Conservation (phyloP, 2,113 vertebrate genomes). For the Grammomys dolichurus region DNA sequence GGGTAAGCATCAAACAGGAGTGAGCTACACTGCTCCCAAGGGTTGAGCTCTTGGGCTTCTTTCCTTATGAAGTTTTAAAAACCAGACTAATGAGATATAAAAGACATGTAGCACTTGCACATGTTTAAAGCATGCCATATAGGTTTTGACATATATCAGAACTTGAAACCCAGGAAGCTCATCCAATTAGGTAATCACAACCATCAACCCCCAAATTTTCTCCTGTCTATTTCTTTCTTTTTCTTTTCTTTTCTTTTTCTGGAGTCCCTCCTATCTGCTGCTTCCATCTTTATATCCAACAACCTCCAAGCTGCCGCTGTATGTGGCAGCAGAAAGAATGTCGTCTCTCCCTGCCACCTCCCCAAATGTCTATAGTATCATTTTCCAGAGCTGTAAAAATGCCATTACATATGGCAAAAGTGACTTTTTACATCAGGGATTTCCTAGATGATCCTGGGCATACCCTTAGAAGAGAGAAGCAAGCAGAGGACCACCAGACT, state of each 20-base stretch:
- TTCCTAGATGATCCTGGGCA: not conserved
- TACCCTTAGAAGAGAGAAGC: not conserved
- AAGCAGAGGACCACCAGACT: not conserved
- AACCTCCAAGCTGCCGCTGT: not conserved
- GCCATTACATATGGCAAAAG: not conserved
- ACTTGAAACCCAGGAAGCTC: not conserved
- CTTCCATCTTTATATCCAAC: too few relatives aligned
- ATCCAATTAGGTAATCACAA: not conserved
- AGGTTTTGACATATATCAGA: not conserved
- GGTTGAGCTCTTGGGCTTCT: not conserved
- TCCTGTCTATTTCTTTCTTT: not conserved
- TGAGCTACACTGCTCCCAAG: not conserved
- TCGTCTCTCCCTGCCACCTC: too few relatives aligned
- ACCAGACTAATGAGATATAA: not conserved
- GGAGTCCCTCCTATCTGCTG: not conserved
- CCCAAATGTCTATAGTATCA: not conserved
- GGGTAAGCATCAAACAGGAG: not conserved
- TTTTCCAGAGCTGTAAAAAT: not conserved
- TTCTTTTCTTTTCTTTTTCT: not conserved
- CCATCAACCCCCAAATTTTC: not conserved
- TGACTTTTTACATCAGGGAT: not conserved
- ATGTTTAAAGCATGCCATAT: not conserved
- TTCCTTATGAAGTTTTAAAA: not conserved
- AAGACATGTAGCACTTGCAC: too few relatives aligned
- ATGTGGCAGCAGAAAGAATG: not conserved